A percentile compares a stretch with the other conserved stretches of the same genome.
Evolutionary conservation across 2,113 vertebrate genomes (phyloP).

Genomic region (Micronycteris hirsuta): DNA sequence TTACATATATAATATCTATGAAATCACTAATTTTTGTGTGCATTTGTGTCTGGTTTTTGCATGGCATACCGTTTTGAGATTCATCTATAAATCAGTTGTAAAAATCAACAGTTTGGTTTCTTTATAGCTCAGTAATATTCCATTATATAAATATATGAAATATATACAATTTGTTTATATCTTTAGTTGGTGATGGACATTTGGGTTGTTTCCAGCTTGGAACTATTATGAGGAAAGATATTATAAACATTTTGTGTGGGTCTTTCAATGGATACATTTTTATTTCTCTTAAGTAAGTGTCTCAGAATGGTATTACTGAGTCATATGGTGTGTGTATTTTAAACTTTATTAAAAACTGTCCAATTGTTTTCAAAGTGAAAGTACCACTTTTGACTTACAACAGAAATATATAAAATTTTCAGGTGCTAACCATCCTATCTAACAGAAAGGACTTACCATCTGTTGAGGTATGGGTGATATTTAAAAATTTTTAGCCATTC

Average conservation of each 20-base stretch:
- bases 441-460: neutral
- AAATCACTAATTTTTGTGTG: neutral
- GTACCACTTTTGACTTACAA: neutral
- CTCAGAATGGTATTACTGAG: neutral
- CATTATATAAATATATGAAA: neutral
- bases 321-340: neutral
- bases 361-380: neutral
- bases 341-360: neutral
- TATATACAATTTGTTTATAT: neutral
- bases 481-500: neutral
- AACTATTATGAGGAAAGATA: neutral
- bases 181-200: neutral
- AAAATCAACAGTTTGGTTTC: neutral
- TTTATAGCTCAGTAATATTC: neutral
- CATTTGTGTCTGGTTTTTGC: neutral
- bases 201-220: neutral
- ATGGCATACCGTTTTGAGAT: neutral
- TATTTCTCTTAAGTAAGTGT: neutral
- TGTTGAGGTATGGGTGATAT: neutral
- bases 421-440: neutral
- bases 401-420: neutral
- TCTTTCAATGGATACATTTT: neutral
- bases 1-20: neutral
- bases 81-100: neutral
- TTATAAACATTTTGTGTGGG: neutral